These are phyloP conservation scores for Megaustenia siamemsis DNA, from an alignment of 2,888 invertebrate species.

Conservation along the genomic window DNA sequence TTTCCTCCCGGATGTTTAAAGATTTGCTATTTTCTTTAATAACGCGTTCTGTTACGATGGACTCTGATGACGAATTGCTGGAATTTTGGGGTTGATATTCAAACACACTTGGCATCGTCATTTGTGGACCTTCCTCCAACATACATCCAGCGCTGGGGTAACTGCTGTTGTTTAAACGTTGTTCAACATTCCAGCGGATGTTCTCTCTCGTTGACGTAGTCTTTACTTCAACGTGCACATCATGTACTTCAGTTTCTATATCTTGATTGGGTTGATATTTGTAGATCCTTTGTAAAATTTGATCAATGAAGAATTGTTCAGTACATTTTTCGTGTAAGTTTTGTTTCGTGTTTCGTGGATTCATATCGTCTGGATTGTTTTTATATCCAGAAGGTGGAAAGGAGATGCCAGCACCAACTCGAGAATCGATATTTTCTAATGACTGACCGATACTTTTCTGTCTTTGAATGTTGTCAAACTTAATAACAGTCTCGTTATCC, in stretches of 20 bases:
- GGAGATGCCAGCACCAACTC: background rate
- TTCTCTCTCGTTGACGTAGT: background rate
- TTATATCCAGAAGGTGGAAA: background rate
- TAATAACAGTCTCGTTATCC: background rate
- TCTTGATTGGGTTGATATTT: background rate
- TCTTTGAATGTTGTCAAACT: background rate
- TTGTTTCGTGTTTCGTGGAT: background rate
- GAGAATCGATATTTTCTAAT: background rate
- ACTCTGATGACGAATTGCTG: background rate
- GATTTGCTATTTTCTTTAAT: too few relatives aligned
- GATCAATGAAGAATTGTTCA: background rate
- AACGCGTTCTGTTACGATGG: background rate
- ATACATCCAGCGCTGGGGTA: background rate
- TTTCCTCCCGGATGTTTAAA: background rate
- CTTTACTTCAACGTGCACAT: background rate
- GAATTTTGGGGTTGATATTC: background rate
- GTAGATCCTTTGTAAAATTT: background rate
- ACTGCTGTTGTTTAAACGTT: background rate
- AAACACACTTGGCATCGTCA: background rate
- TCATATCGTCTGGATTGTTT: background rate
- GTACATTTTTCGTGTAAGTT: background rate
- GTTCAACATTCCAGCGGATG: background rate
- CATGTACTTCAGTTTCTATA: background rate
- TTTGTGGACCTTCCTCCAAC: background rate
- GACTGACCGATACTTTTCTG: background rate